These are phyloP conservation scores for Recurvirostra avosetta DNA, from an alignment of 2,113 vertebrate genomes.

Conservation along the genomic window DNA sequence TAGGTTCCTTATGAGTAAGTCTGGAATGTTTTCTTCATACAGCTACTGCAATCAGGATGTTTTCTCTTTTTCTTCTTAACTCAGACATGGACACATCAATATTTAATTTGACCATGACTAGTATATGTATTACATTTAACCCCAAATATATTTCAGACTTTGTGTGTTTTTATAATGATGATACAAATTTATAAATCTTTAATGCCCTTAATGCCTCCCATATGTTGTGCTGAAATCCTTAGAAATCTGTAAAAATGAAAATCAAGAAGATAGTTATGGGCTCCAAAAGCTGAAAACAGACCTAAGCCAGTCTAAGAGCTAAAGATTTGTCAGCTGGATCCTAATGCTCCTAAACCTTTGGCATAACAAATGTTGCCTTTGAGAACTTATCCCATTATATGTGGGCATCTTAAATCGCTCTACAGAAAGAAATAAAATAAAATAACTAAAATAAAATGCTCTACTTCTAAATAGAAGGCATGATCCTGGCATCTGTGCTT, in stretches of 20 bases:
- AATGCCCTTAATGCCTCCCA: slow-evolving; percentile 47
- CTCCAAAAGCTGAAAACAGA: slow-evolving; percentile 39
- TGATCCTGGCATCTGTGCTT: slow-evolving; percentile 60
- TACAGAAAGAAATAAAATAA: neutral
- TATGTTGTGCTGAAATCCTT: slow-evolving; percentile 59
- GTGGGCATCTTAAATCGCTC: slow-evolving; percentile 45
- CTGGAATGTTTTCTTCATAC: neutral
- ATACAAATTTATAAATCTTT: slow-evolving; percentile 55
- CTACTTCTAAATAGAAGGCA: slow-evolving; percentile 40
- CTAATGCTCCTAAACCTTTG: slow-evolving; percentile 55
- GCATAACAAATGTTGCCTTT: slow-evolving; percentile 45
- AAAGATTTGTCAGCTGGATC: slow-evolving; percentile 61
- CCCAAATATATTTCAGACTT: neutral
- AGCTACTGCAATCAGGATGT: neutral
- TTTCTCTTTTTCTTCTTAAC: neutral
- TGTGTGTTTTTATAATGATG: neutral
- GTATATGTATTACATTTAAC: neutral
- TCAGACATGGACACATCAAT: neutral
- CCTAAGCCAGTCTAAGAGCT: slow-evolving; percentile 51
- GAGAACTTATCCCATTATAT: slow-evolving; percentile 35
- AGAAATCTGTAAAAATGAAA: slow-evolving; percentile 64
- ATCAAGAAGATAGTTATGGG: slow-evolving; percentile 32
- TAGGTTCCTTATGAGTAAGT: neutral
- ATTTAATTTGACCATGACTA: slow-evolving; percentile 4
- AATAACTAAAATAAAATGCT: slow-evolving; percentile 18